Evolutionary conservation across 2,113 vertebrate species (phyloP), one percentile per base, ranked within the genome.

Genomic region (Fregetta grallaria): DNA sequence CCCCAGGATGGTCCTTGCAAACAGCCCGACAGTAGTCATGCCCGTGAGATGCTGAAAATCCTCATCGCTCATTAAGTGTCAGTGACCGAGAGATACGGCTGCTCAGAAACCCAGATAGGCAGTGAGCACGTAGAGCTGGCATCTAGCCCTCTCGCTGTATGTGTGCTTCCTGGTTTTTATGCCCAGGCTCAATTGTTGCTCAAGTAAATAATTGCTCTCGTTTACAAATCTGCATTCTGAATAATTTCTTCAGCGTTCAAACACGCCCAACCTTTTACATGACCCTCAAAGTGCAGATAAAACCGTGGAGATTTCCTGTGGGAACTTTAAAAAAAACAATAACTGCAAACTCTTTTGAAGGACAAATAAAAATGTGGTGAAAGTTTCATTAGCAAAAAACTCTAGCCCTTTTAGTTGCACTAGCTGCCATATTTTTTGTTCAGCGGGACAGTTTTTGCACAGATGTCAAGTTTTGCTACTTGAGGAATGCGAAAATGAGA

Each of bases 301-400:
- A 95, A 94, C 77, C 5, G 0, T 80, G 4, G 70, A 95, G 86
- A 92, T 97, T 97, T 97, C 96, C 94, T 97, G 97, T 97, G 96
- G 96, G 95, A 97, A 97, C 94, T 90, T 96, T 55, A 90, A 97
- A 96, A 96, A 96, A 94, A 78, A 95, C 94, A 96, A 95, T 95
- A 95, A 95, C 86, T 13, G 0, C 80, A 92, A 94, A 80, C 71
- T 91, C 53, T 42, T 90, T 84, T 97, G 92, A 95, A 97, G 63
- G 94, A 82, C 84, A 85, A 94, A 94, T 85, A 91, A 83, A 95
- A 93, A 96, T 92, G 82, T 88, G 85, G 88, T 88, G 90, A 58
- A 95, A 91, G 67, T 97, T 96, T 86, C 85, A 90, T 93, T 95
- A 88, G 74, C 71, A 93, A 77, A 42, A 85, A 94, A 73, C 86